Base-by-base conservation (phyloP, 2,113 vertebrate species). In the Natator depressus region DNA sequence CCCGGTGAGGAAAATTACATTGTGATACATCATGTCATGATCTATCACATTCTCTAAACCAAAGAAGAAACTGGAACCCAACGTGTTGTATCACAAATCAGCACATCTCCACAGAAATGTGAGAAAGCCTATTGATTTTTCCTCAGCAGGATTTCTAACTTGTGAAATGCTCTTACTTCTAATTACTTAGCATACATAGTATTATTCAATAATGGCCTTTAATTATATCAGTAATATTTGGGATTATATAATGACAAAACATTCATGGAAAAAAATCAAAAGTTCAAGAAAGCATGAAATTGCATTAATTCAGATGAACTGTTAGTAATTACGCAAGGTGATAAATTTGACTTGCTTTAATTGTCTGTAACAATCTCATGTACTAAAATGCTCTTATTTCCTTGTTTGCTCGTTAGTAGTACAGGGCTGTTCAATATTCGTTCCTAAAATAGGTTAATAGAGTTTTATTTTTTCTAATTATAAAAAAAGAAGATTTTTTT, bases 211-310 rank as follows among this genome's bases (percentile, higher is more conserved):
- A 91, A 46, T 65, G 13, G 91, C 35, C 51, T 84, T 93, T 93
- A 97, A 96, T 96, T 97, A 62, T 79, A 85, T 3, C 16, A 16
- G 20, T 90, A 93, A 94, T 94, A 93, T 88, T 95, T 96, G 87
- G 87, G 87, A 96, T 95, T 95, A 87, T 91, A 84, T 62, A 95
- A 97, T 89, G 96, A 94, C 93, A 93, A 97, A 96, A 91, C 80
- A 89, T 91, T 94, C 90, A 82, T 49, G 46, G 51, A 90, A 87
- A 86, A 84, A 82, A 96, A 97, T 95, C 85, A 93, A 57, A 95
- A 96, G 87, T 93, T 96, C 91, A 96, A 93, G 89, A 96, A 95
- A 98, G 94, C 95, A 95, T 96, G 91, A 97, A 97, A 97, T 97
- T 91, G 91, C 89, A 92, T 96, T 95, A 95, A 97, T 97, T 95